These are phyloP conservation scores for Andricus quercusramuli DNA, from an alignment of 2,888 invertebrate species.

Conservation along the genomic window DNA sequence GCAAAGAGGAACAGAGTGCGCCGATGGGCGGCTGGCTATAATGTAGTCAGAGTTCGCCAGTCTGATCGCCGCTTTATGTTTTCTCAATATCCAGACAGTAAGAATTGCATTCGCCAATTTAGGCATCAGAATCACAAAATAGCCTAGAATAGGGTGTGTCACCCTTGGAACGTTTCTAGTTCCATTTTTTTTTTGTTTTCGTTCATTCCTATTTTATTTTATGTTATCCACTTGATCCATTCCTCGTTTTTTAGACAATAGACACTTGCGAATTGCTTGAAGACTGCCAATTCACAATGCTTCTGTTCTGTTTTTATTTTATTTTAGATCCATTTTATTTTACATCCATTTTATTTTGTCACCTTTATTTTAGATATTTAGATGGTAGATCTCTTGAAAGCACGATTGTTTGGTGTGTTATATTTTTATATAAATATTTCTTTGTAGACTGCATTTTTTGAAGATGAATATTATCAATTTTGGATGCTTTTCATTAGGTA, in stretches of 20 bases:
- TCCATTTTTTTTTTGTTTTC: constrained; percentile 10
- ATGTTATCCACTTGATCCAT: constrained; percentile 41
- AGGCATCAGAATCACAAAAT: constrained; percentile 58
- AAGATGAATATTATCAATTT: neutral
- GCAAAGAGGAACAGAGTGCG: constrained; percentile 72
- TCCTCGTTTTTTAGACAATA: constrained; percentile 49
- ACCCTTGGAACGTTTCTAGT: constrained; percentile 48
- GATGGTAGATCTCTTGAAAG: constrained; percentile 13
- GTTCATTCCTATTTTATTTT: constrained; percentile 42
- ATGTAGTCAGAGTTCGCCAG: constrained; percentile 78
- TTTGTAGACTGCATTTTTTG: constrained; percentile 1
- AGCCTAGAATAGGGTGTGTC: constrained; percentile 51
- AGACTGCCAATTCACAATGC: constrained; percentile 39
- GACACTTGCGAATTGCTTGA: constrained; percentile 10
- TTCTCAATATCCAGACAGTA: constrained; percentile 77
- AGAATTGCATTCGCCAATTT: constrained; percentile 62
- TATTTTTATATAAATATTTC: constrained; percentile 1
- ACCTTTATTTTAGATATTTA: constrained; percentile 22
- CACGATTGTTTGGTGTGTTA: constrained; percentile 33
- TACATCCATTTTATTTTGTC: constrained; percentile 7
- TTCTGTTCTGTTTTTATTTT: constrained; percentile 24
- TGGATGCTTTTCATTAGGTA: constrained; percentile 4
- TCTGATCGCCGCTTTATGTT: constrained; percentile 77
- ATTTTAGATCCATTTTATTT: neutral
- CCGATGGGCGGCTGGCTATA: constrained; percentile 77